Percentiles rank a stretch among this genome's conserved stretches.
Conservation (phyloP, 2,113 vertebrate genomes). For the Cranoglanis bouderius region DNA sequence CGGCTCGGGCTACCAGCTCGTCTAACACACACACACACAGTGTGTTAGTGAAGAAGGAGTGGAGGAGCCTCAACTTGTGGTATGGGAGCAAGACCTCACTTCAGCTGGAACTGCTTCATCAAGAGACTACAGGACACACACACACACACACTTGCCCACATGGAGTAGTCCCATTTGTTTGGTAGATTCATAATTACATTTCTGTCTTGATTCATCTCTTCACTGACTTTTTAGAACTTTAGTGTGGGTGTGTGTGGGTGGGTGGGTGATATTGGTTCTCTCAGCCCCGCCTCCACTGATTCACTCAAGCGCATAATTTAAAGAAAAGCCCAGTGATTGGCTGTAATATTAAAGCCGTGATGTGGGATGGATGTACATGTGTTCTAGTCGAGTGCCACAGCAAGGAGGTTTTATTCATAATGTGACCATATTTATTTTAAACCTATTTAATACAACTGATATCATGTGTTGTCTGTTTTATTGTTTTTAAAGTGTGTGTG, state of each 20-base stretch:
- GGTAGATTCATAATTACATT: conserved; percentile 53
- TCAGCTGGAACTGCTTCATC: conserved; percentile 69
- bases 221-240: not conserved
- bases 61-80: conserved; percentile 40
- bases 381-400: not conserved
- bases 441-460: conserved; percentile 69
- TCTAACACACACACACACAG: conserved; percentile 74
- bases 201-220: conserved; percentile 42
- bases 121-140: conserved; percentile 69
- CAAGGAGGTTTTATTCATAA: conserved; percentile 45
- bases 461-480: conserved; percentile 36
- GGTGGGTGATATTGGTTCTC: not conserved
- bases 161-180: not conserved
- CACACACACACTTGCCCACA: conserved; percentile 1
- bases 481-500: not conserved
- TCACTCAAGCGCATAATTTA: not conserved
- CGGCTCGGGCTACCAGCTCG: conserved; percentile 97
- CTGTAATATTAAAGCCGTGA: not conserved
- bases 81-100: not conserved
- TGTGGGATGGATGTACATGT: not conserved
- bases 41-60: conserved; percentile 11
- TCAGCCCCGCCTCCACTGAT: not conserved
- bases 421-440: conserved; percentile 80
- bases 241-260: not conserved
- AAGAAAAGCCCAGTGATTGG: not conserved